Evolutionary conservation across 2,797 vertebrate genomes (phyloP).

Genomic region (Alcedo quadribrachys): DNA sequence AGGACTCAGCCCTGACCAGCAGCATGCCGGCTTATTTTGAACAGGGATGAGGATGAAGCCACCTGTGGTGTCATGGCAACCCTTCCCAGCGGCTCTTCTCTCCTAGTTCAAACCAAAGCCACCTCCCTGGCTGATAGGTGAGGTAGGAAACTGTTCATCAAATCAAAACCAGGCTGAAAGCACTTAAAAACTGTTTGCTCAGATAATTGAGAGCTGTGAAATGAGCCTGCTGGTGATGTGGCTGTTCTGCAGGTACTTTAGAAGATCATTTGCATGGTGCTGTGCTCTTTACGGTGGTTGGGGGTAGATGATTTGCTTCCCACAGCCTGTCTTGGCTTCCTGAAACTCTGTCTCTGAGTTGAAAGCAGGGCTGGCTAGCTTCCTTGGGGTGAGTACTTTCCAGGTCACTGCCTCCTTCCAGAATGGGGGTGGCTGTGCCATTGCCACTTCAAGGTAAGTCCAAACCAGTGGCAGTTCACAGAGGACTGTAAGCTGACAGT

Average conservation of each 20-base stretch:
- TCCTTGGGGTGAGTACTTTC: too few relatives aligned
- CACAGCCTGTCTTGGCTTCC: too few relatives aligned
- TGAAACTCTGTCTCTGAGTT: too few relatives aligned
- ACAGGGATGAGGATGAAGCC: not conserved
- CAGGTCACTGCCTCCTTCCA: not conserved
- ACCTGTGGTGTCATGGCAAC: not conserved
- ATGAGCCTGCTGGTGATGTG: too few relatives aligned
- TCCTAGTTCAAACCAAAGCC: not conserved
- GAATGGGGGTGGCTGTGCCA: fast-evolving
- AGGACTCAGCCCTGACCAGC: not conserved
- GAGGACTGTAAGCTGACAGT: not conserved
- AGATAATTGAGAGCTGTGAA: not conserved
- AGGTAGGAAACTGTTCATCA: not conserved
- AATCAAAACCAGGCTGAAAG: not conserved
- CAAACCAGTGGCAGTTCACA: not conserved
- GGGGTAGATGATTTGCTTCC: too few relatives aligned
- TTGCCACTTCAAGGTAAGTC: not conserved
- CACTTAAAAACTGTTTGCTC: not conserved
- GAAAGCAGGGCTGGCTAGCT: too few relatives aligned
- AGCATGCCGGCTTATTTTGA: not conserved
- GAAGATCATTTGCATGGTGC: too few relatives aligned
- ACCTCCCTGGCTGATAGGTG: not conserved
- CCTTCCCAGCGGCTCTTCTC: fast-evolving
- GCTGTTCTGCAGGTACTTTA: too few relatives aligned
- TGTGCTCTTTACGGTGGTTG: too few relatives aligned